Evolutionary conservation across 2,888 invertebrate species (phyloP).

Genomic region (Eristalis intricaria): DNA sequence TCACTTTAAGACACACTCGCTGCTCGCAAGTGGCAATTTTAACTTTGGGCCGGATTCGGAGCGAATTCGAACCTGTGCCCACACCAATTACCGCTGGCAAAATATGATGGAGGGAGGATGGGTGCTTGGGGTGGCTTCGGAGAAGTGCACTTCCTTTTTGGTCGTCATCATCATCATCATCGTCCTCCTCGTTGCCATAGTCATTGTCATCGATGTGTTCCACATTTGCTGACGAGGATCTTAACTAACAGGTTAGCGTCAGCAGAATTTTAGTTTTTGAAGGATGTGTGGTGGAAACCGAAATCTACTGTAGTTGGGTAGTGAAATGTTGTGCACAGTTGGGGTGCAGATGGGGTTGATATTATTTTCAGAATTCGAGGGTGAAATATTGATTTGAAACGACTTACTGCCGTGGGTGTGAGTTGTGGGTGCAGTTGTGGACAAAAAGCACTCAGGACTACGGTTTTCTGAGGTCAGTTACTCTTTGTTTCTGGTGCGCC

Average conservation of each 20-base stretch:
- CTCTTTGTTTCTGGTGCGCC: not conserved
- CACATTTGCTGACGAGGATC: constrained; percentile 51
- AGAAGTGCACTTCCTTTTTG: constrained; percentile 32
- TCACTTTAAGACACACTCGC: constrained; percentile 48
- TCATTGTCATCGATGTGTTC: not conserved
- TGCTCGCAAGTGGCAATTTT: constrained; percentile 36
- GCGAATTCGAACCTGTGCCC: constrained; percentile 48
- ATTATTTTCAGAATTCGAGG: constrained; percentile 30
- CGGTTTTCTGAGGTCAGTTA: constrained; percentile 27
- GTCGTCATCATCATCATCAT: constrained; percentile 16
- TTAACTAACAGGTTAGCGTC: constrained; percentile 52
- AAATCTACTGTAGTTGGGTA: constrained; percentile 16
- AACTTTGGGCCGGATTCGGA: constrained; percentile 39
- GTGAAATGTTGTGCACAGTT: not conserved
- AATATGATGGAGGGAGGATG: not conserved
- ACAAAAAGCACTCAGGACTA: constrained; percentile 2
- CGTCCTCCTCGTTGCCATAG: not conserved
- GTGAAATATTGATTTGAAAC: constrained; percentile 32
- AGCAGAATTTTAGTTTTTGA: constrained; percentile 54
- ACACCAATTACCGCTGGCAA: constrained; percentile 14
- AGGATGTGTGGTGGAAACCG: constrained; percentile 43
- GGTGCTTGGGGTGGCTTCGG: not conserved
- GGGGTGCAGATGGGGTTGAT: not conserved
- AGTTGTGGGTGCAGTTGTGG: constrained; percentile 12
- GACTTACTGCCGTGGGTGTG: not conserved